phyloP scores from a whole-genome alignment of 2,888 invertebrate species.

The Sphinx pinastri region DNA sequence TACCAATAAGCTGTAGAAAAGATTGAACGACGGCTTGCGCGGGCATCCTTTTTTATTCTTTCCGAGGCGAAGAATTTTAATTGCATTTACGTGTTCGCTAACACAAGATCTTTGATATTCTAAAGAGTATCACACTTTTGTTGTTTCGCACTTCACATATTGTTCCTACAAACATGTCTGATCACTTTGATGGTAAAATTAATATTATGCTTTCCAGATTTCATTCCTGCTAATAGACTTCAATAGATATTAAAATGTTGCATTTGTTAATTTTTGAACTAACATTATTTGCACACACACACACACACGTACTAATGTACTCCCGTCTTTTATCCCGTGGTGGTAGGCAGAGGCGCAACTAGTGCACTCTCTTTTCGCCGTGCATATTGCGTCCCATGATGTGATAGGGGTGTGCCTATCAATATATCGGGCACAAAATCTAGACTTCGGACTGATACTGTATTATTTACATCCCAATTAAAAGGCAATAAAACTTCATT shows the following conservation, averaged over 20 bases:
- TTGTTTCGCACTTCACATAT: neutral
- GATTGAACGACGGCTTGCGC: slow-evolving; percentile 8
- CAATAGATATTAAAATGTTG: no score
- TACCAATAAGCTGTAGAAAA: slow-evolving; percentile 4
- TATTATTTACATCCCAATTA: slow-evolving; percentile 21
- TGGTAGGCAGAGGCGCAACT: no score
- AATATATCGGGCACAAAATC: no score
- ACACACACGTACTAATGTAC: no score
- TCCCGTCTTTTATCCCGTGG: no score
- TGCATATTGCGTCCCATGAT: no score
- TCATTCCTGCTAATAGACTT: no score
- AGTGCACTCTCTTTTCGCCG: no score
- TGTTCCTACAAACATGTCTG: neutral
- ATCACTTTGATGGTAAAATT: neutral
- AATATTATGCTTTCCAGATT: no score
- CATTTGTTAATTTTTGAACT: no score
- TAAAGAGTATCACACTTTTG: slow-evolving; percentile 2
- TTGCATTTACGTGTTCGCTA: slow-evolving; percentile 17
- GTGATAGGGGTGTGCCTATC: neutral
- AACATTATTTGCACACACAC: no score
- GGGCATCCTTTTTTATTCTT: slow-evolving; percentile 14
- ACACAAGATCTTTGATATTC: slow-evolving; percentile 7
- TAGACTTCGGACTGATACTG: neutral
- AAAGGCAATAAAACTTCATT: slow-evolving; percentile 4
- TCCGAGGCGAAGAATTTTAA: slow-evolving; percentile 15